These are phyloP conservation scores for Phenacoccus solenopsis DNA, from an alignment of 1,140 invertebrate species.

Conservation along the genomic window DNA sequence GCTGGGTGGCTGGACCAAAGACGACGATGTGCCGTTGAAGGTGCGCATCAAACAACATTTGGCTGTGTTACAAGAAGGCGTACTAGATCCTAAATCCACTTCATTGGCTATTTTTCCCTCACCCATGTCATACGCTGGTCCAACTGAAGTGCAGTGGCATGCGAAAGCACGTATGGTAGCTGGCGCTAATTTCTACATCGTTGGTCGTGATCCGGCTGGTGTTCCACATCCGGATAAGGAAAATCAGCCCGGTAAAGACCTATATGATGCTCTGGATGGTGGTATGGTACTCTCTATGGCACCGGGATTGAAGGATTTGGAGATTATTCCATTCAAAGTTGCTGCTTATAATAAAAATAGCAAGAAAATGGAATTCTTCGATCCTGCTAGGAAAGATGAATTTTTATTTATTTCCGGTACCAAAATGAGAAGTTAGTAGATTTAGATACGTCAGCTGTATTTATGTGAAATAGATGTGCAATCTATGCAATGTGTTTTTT, in stretches of 20 bases:
- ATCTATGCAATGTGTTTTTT: slow-evolving; percentile 24
- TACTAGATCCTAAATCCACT: slow-evolving; percentile 73
- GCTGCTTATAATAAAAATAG: slow-evolving; percentile 86
- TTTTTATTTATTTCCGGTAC: slow-evolving; percentile 98
- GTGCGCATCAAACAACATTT: slow-evolving; percentile 65
- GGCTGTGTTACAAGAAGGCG: slow-evolving; percentile 74
- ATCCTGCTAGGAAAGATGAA: slow-evolving; percentile 72
- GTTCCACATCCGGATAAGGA: slow-evolving; percentile 72
- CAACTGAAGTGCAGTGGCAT: slow-evolving; percentile 99
- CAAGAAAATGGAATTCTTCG: slow-evolving; percentile 87
- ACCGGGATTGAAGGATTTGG: slow-evolving; percentile 73
- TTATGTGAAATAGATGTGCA: background rate
- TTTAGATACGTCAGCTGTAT: background rate
- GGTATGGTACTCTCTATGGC: slow-evolving; percentile 83
- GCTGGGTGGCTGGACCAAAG: slow-evolving; percentile 97
- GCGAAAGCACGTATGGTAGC: slow-evolving; percentile 92
- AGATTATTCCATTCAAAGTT: slow-evolving; percentile 95
- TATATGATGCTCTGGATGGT: slow-evolving; percentile 90
- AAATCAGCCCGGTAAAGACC: slow-evolving; percentile 53
- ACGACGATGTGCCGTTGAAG: slow-evolving; percentile 91
- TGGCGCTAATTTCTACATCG: slow-evolving; percentile 97
- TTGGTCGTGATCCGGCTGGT: slow-evolving; percentile 95
- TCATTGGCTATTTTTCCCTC: slow-evolving; percentile 97
- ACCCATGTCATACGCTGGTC: slow-evolving; percentile 99
- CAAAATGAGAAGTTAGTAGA: slow-evolving; percentile 66